Evolutionary conservation across 2,113 vertebrate species (phyloP).

Genomic region (Bos indicus): DNA sequence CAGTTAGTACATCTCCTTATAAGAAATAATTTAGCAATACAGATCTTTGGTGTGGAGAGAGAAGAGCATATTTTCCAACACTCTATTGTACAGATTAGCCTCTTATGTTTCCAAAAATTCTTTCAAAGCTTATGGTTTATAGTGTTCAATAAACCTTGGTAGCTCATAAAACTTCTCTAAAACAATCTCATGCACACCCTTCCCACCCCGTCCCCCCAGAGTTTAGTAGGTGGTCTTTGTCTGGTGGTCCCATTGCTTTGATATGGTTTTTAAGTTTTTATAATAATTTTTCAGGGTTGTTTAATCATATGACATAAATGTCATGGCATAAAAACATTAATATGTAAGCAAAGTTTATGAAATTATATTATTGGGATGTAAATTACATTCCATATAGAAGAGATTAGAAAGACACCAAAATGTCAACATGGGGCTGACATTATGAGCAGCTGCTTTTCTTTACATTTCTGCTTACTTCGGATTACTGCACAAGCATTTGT

Average conservation of each 20-base stretch:
- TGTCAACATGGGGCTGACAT: not conserved
- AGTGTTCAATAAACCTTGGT: not conserved
- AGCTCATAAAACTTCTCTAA: constrained; percentile 6
- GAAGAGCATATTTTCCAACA: not conserved
- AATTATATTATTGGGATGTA: not conserved
- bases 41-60: not conserved
- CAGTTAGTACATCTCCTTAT: not conserved
- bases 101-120: constrained; percentile 11
- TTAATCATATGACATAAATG: constrained; percentile 10
- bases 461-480: not conserved
- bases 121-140: not conserved
- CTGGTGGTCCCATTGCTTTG: not conserved
- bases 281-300: not conserved
- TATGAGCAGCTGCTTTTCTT: not conserved
- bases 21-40: not conserved
- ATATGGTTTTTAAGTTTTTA: not conserved
- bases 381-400: not conserved
- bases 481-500: not conserved
- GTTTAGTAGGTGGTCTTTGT: not conserved
- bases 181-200: not conserved
- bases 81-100: not conserved
- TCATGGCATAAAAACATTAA: constrained; percentile 9
- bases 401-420: not conserved
- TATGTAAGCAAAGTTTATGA: not conserved
- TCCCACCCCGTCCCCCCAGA: not conserved